These are phyloP conservation scores for Melinaea menophilus DNA, from an alignment of 2,888 invertebrate species.

Conservation along the genomic window DNA sequence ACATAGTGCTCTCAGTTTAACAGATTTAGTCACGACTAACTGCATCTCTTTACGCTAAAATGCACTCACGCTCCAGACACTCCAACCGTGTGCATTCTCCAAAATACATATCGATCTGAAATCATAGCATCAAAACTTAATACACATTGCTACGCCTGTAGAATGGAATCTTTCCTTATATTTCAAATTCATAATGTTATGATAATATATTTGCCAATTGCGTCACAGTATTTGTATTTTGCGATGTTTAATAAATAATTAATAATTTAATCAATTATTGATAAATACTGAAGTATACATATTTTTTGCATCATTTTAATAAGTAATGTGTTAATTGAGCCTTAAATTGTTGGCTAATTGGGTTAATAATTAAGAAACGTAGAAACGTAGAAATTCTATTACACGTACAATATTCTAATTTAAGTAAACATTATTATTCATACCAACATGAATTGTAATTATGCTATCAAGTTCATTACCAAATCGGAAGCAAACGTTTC, in stretches of 20 bases:
- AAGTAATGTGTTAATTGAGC: too few species aligned
- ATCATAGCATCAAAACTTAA: neutral
- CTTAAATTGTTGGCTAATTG: too few species aligned
- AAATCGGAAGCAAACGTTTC: slow-evolving; percentile 1
- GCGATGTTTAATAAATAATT: neutral
- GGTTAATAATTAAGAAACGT: too few species aligned
- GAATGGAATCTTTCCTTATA: neutral
- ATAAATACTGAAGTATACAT: too few species aligned
- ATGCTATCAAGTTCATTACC: neutral
- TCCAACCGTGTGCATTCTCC: slow-evolving; percentile 52
- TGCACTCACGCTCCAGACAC: slow-evolving; percentile 61
- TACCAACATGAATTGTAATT: neutral
- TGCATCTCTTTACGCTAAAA: slow-evolving; percentile 52
- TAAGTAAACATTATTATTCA: too few species aligned
- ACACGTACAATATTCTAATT: too few species aligned
- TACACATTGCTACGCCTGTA: neutral
- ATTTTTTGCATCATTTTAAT: too few species aligned
- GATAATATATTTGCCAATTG: too few species aligned
- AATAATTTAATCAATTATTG: too few species aligned
- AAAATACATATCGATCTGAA: slow-evolving; percentile 54
- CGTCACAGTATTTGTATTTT: neutral
- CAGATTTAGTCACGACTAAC: neutral
- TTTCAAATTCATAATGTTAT: neutral
- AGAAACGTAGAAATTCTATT: too few species aligned
- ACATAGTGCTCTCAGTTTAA: neutral